These are phyloP conservation scores for Buphagus erythrorhynchus DNA, from an alignment of 2,797 vertebrate species.

Conservation along the genomic window DNA sequence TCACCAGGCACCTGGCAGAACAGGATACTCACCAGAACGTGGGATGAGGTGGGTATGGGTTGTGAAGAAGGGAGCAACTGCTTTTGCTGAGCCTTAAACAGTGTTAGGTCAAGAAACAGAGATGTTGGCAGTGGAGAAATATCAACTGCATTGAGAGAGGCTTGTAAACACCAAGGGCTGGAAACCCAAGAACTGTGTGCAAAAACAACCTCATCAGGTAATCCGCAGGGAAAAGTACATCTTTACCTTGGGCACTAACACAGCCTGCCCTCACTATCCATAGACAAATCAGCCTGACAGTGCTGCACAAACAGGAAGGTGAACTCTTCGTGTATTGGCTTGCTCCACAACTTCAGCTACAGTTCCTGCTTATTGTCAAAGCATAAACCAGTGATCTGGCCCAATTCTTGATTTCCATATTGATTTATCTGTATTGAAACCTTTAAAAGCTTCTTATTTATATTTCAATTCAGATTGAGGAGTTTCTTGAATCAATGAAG, in stretches of 20 bases:
- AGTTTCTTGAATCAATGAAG: neutral
- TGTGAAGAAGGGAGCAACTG: neutral
- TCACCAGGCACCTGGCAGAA: neutral
- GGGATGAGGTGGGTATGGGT: rapidly evolving
- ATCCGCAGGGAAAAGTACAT: neutral
- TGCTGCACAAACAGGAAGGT: neutral
- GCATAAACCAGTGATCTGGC: neutral
- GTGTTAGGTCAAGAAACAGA: rapidly evolving
- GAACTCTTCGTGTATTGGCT: neutral
- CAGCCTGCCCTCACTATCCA: neutral
- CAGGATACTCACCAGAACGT: neutral
- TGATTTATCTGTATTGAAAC: neutral
- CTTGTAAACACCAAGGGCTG: neutral
- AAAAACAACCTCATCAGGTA: neutral
- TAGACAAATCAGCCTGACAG: neutral
- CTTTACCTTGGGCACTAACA: neutral
- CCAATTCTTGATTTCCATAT: neutral
- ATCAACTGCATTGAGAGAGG: neutral
- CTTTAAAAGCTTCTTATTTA: neutral
- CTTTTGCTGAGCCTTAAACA: neutral
- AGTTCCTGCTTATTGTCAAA: neutral
- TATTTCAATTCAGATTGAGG: neutral
- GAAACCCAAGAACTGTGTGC: neutral
- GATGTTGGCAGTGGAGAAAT: neutral
- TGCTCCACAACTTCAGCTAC: neutral